Conservation (phyloP, 1,140 invertebrate genomes). For the Brachionus calyciflorus region DNA sequence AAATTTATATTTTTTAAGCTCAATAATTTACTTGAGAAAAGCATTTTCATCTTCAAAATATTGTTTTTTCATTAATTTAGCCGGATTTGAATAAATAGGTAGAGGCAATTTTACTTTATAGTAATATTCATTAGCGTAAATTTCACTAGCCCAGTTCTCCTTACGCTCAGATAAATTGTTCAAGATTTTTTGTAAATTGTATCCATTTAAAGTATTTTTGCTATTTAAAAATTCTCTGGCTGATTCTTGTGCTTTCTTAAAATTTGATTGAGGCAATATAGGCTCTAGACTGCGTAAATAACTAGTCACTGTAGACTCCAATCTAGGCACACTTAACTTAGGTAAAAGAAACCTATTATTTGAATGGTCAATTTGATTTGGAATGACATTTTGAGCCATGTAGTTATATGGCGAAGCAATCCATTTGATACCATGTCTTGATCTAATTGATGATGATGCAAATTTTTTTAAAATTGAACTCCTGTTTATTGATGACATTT, state of each 20-base stretch:
- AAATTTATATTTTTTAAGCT: too few species aligned
- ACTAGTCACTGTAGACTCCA: slow-evolving; percentile 79
- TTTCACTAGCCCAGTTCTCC: slow-evolving; percentile 85
- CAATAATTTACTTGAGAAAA: background rate
- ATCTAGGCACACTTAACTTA: slow-evolving; percentile 84
- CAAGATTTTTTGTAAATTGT: slow-evolving; percentile 77
- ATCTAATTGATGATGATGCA: slow-evolving; percentile 24
- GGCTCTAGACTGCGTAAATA: slow-evolving; percentile 83
- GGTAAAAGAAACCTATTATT: slow-evolving; percentile 66
- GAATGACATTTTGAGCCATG: slow-evolving; percentile 5
- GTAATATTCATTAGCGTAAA: slow-evolving; percentile 78
- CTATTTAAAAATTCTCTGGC: slow-evolving; percentile 69
- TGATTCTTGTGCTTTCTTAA: slow-evolving; percentile 69
- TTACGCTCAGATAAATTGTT: slow-evolving; percentile 72
- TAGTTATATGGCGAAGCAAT: slow-evolving; percentile 2
- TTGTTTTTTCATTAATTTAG: slow-evolving; percentile 72
- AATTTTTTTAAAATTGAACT: slow-evolving; percentile 23
- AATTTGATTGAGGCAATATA: slow-evolving; percentile 70
- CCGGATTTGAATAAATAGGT: slow-evolving; percentile 94
- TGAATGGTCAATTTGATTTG: background rate
- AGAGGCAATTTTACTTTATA: slow-evolving; percentile 77
- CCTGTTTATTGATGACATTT: background rate
- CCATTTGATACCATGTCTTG: slow-evolving; percentile 7
- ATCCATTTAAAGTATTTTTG: slow-evolving; percentile 67
- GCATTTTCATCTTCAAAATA: slow-evolving; percentile 5